A percentile compares a stretch with the other conserved stretches of the same genome.
Conservation (phyloP, 2,797 vertebrate genomes). For the Chiroxiphia lanceolata region DNA sequence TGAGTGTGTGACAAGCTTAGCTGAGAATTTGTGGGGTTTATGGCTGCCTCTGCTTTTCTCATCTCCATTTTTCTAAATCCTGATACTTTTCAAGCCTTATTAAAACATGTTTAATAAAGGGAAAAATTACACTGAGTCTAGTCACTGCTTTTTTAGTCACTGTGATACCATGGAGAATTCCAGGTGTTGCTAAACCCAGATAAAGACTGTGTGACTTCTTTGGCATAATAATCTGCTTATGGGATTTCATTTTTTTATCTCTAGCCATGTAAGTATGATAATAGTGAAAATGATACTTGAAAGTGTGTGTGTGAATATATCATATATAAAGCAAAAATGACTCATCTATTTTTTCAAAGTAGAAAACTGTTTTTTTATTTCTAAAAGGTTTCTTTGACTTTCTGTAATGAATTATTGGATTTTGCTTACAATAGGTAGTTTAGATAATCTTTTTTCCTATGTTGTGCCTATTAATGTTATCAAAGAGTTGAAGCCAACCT, state of each 20-base stretch:
- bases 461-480: slow-evolving; percentile 45
- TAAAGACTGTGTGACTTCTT: slow-evolving; percentile 6
- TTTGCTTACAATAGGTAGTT: slow-evolving; percentile 38
- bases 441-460: slow-evolving; percentile 11
- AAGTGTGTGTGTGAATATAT: slow-evolving; percentile 55
- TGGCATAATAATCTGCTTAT: slow-evolving; percentile 19
- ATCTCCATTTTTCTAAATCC: neutral
- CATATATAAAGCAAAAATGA: slow-evolving; percentile 52
- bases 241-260: slow-evolving; percentile 30
- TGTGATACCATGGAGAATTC: neutral
- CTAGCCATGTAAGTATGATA: slow-evolving; percentile 50
- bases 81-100: slow-evolving; percentile 45
- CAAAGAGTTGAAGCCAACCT: slow-evolving; percentile 20
- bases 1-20: slow-evolving; percentile 14
- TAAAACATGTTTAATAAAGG: slow-evolving; percentile 25
- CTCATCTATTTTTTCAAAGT: slow-evolving; percentile 57
- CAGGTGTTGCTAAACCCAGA: slow-evolving; percentile 38
- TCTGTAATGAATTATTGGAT: slow-evolving; percentile 21
- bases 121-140: neutral
- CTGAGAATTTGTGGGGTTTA: neutral
- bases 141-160: slow-evolving; percentile 36
- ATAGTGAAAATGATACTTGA: slow-evolving; percentile 56
- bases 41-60: neutral
- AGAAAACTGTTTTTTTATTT: slow-evolving; percentile 36
- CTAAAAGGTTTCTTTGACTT: slow-evolving; percentile 35